A percentile compares a stretch with the other conserved stretches of the same genome.
Conservation (phyloP, 2,797 vertebrate species). For the Octomys mimax region DNA sequence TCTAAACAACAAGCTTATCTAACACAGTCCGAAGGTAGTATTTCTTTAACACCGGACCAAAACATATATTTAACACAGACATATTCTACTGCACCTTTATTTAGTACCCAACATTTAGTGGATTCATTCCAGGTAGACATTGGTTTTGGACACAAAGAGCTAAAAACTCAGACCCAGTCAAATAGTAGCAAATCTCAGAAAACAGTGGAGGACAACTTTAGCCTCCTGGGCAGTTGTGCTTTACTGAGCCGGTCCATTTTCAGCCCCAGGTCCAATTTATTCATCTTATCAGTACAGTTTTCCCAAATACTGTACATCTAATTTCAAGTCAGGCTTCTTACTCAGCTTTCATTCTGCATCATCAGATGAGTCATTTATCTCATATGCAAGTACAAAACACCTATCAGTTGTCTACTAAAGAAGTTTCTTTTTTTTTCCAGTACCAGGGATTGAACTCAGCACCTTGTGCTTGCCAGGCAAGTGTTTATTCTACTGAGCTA, state of each 20-base stretch:
- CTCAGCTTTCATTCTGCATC: constrained; percentile 41
- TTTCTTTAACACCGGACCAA: constrained; percentile 43
- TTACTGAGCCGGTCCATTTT: constrained; percentile 26
- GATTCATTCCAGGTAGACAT: constrained; percentile 54
- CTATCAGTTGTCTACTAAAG: constrained; percentile 22
- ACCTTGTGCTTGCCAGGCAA: too few relatives aligned
- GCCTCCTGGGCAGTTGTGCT: background rate
- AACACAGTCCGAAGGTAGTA: constrained; percentile 30
- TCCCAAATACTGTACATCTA: constrained; percentile 20
- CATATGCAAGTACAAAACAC: background rate
- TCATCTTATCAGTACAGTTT: constrained; percentile 32
- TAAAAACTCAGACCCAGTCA: constrained; percentile 37
- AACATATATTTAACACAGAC: constrained; percentile 55
- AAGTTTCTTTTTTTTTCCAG: too few relatives aligned
- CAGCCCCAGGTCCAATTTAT: constrained; percentile 13
- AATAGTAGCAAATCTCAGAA: background rate
- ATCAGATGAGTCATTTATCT: constrained; percentile 57
- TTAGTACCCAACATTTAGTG: constrained; percentile 46
- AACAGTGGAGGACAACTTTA: constrained; percentile 21
- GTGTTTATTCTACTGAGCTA: too few relatives aligned
- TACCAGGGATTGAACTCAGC: too few relatives aligned
- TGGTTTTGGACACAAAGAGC: constrained; percentile 46
- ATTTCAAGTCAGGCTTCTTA: constrained; percentile 39
- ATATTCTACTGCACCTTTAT: constrained; percentile 35
- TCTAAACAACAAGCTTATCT: constrained; percentile 58